Base-by-base conservation (phyloP, 2,113 vertebrate genomes). In the Ochotona curzoniae region DNA sequence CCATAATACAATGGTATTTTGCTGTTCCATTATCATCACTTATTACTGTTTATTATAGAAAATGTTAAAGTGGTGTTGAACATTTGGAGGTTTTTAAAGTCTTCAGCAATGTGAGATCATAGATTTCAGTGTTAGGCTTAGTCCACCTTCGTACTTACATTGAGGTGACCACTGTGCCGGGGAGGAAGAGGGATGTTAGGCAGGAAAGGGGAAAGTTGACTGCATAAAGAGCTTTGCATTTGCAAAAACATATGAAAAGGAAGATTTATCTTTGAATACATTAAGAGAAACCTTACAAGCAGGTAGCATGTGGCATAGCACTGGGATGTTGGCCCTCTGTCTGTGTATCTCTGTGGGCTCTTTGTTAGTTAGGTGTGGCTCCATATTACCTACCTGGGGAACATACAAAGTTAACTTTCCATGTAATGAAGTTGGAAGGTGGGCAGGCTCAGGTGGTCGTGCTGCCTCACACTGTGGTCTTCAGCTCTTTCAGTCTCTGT, bases 121-220 rank as follows among this genome's bases (percentile, higher is more conserved):
- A 32, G 38, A 66, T 74, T 78, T 82, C 26, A 49, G 26, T 71
- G 85, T 88, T 93, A 54, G 79, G 76, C 95, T 87, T 26, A 75
- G 8, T 83, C 38, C 84, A 3, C 35, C 5, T 76, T 28, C n/a
- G 25, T 15, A 63, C 60, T 86, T 86, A 51, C n/a, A 73, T 25
- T 88, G 8, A 60, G 51, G 13, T 82, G 15, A 66, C 84, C 32
- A 47, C 28, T 80, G 25, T 73, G 61, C 18, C n/a, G n/a, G n/a
- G n/a, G n/a, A n/a, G n/a, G n/a, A n/a, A n/a, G n/a, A n/a, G n/a
- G n/a, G n/a, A n/a, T n/a, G n/a, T n/a, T n/a, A n/a, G n/a, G n/a
- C n/a, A n/a, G n/a, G n/a, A n/a, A 63, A 1, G 61, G 23, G n/a
- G 14, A n/a, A 15, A 86, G 2, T 82, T 91, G 35, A 83, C 49